phyloP scores from a whole-genome alignment of 2,113 vertebrate species.

The Scortum barcoo region DNA sequence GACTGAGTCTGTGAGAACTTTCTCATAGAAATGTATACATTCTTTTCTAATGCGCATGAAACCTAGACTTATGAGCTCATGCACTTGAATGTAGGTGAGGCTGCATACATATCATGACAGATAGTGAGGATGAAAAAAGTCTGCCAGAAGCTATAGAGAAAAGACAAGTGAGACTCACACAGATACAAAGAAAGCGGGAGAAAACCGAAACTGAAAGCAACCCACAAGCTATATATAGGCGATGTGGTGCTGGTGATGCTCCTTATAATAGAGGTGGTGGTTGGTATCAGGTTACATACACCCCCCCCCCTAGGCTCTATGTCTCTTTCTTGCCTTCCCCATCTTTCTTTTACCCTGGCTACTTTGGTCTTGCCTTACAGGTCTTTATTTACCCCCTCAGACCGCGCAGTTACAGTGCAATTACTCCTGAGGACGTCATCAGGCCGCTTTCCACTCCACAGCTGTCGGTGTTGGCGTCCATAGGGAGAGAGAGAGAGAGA shows the following conservation, averaged over 20 bases:
- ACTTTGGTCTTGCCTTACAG: conserved; percentile 66
- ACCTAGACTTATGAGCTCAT: conserved; percentile 14
- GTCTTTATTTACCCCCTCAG: conserved; percentile 77
- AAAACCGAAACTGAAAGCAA: conserved; percentile 87
- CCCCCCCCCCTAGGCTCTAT: conserved; percentile 21
- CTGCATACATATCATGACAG: background rate
- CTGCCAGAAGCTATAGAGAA: conserved; percentile 4
- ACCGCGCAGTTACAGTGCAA: conserved; percentile 79
- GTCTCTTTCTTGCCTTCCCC: conserved; percentile 10
- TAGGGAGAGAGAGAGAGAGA: conserved; percentile 6
- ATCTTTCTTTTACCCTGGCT: conserved; percentile 70
- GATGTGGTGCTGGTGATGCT: conserved; percentile 78
- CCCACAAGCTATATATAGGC: conserved; percentile 73
- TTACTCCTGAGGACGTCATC: conserved; percentile 83
- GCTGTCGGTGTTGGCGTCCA: conserved; percentile 75
- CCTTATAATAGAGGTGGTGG: conserved; percentile 61
- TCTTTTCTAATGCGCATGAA: conserved; percentile 1
- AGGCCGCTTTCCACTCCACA: conserved; percentile 78
- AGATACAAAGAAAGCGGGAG: conserved; percentile 44
- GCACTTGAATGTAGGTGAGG: background rate
- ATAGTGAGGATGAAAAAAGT: background rate
- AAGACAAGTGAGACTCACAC: conserved; percentile 11
- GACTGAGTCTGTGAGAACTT: background rate
- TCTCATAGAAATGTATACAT: background rate
- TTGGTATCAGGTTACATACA: conserved; percentile 83